Percentiles rank a stretch among this genome's conserved stretches.
Conservation (phyloP, 2,113 vertebrate species). For the Pantherophis guttatus region DNA sequence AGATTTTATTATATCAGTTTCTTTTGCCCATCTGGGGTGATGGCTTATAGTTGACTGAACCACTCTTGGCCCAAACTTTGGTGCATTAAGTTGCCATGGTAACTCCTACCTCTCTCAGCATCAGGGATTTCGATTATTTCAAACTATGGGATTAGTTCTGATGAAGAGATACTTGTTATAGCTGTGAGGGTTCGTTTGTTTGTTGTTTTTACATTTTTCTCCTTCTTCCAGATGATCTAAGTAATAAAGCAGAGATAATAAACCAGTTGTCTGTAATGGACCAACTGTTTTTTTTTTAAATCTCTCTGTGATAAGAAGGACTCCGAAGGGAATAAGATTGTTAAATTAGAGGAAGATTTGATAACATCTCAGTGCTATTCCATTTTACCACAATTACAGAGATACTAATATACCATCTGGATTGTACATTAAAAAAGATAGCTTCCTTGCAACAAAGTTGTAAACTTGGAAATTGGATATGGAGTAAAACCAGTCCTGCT, state of each 20-base stretch:
- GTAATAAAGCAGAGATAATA: neutral
- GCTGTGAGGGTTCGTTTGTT: neutral
- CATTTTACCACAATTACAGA: constrained; percentile 13
- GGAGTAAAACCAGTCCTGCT: neutral
- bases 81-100: neutral
- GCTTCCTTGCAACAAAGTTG: constrained; percentile 14
- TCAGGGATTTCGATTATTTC: neutral
- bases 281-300: neutral
- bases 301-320: neutral
- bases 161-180: neutral
- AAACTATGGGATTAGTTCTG: neutral
- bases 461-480: constrained; percentile 10
- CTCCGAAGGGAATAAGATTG: constrained; percentile 5
- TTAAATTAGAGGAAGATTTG: constrained; percentile 32
- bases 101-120: neutral
- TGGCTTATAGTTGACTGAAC: neutral
- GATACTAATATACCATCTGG: constrained; percentile 11
- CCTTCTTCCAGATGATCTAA: neutral
- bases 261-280: neutral
- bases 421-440: constrained; percentile 4
- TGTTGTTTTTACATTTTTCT: neutral
- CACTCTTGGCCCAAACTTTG: neutral
- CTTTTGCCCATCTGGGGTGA: neutral
- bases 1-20: neutral
- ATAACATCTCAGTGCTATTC: constrained; percentile 8